These are phyloP conservation scores for Ascidia mentula DNA, from an alignment of 23 tunicate species.

Conservation along the genomic window DNA sequence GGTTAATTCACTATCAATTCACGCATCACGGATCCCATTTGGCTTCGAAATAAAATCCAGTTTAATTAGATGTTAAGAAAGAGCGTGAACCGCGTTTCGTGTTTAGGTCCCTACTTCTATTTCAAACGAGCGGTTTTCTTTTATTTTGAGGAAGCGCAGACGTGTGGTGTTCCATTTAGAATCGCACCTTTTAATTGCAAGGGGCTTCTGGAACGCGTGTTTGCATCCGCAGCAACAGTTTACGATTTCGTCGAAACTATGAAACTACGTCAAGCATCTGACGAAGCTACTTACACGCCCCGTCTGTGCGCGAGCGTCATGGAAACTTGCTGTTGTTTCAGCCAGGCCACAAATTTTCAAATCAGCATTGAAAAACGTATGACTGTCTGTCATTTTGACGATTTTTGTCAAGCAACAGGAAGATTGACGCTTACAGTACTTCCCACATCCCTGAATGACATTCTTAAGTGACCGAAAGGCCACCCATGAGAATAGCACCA, in stretches of 20 bases:
- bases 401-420: neutral
- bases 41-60: neutral
- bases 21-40: too few species aligned
- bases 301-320: neutral
- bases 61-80: neutral
- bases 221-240: neutral
- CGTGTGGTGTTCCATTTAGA: too few species aligned
- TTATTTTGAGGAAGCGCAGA: neutral
- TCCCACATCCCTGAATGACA: neutral
- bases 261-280: neutral
- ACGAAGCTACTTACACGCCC: neutral
- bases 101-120: neutral
- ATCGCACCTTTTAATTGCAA: neutral
- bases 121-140: neutral
- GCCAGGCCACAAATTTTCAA: neutral
- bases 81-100: neutral
- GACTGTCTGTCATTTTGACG: constrained; percentile 1
- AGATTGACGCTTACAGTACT: neutral
- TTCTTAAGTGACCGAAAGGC: constrained; percentile 3
- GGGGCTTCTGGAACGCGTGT: neutral
- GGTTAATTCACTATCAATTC: too few species aligned
- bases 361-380: neutral
- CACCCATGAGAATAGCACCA: neutral
- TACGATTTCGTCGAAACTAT: neutral
- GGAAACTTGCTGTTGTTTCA: neutral